Conservation (phyloP, 2,888 invertebrate species). For the Brachylomia viminalis region DNA sequence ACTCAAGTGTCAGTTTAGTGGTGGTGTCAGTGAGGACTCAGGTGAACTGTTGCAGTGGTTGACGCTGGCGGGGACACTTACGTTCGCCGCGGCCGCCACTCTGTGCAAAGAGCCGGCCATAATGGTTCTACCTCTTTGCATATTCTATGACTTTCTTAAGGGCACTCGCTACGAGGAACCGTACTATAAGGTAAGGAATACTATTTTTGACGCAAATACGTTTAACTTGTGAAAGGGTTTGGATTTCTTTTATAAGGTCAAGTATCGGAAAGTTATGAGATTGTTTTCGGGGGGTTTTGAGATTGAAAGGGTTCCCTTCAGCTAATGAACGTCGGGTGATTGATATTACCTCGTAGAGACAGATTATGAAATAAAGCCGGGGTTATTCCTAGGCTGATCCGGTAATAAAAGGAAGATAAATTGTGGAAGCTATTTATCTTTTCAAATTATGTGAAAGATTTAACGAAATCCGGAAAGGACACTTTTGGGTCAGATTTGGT, state of each 20-base stretch:
- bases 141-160: constrained; percentile 95
- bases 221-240: constrained; percentile 37
- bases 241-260: constrained; percentile 67
- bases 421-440: constrained; percentile 50
- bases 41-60: constrained; percentile 88
- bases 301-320: constrained; percentile 73
- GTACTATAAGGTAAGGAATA: constrained; percentile 90
- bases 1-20: constrained; percentile 84
- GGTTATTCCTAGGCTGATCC: constrained; percentile 51
- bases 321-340: constrained; percentile 69
- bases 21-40: constrained; percentile 84
- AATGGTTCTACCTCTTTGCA: constrained; percentile 97
- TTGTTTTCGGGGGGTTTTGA: constrained; percentile 71
- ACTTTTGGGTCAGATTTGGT: constrained; percentile 40
- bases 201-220: constrained; percentile 56
- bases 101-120: constrained; percentile 99
- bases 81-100: constrained; percentile 95
- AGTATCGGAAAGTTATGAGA: constrained; percentile 75
- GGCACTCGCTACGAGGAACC: constrained; percentile 87
- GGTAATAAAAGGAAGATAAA: constrained; percentile 57
- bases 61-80: constrained; percentile 91
- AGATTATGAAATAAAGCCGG: constrained; percentile 57
- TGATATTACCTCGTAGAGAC: constrained; percentile 63
- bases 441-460: constrained; percentile 41
- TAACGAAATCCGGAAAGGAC: constrained; percentile 35